Percentiles rank a stretch among this genome's conserved stretches.
phyloP scores from a whole-genome alignment of 2,888 invertebrate genomes.

The Napeogenes inachia region DNA sequence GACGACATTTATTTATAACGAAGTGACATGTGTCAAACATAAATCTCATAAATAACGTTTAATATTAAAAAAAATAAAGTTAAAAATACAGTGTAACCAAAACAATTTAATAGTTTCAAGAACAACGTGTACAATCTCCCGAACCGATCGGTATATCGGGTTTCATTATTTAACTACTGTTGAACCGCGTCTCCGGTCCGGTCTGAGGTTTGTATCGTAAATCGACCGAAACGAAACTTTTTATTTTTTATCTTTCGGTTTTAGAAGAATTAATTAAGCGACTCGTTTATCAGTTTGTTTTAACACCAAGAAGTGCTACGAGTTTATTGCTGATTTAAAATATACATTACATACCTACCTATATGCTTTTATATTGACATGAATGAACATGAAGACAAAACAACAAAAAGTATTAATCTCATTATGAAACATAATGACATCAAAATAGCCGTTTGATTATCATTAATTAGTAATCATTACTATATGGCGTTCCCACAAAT shows the following conservation, averaged over 20 bases:
- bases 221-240: constrained; percentile 36
- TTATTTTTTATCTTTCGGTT: constrained; percentile 34
- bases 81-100: no score
- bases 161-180: constrained; percentile 66
- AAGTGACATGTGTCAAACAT: no score
- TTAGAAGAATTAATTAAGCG: constrained; percentile 58
- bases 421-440: constrained; percentile 13
- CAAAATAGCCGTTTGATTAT: constrained; percentile 14
- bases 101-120: not conserved
- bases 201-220: constrained; percentile 35
- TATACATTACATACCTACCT: not conserved
- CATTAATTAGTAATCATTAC: constrained; percentile 27
- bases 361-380: no score
- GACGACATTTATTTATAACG: no score
- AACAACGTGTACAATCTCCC: constrained; percentile 52
- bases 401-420: not conserved
- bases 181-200: constrained; percentile 44
- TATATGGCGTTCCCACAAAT: constrained; percentile 36
- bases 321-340: not conserved
- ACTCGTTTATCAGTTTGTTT: constrained; percentile 28
- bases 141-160: constrained; percentile 57
- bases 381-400: no score
- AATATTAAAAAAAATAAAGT: no score
- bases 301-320: constrained; percentile 25
- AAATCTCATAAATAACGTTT: no score